Conservation (phyloP, 2,888 invertebrate species). For the Adela reaumurella region DNA sequence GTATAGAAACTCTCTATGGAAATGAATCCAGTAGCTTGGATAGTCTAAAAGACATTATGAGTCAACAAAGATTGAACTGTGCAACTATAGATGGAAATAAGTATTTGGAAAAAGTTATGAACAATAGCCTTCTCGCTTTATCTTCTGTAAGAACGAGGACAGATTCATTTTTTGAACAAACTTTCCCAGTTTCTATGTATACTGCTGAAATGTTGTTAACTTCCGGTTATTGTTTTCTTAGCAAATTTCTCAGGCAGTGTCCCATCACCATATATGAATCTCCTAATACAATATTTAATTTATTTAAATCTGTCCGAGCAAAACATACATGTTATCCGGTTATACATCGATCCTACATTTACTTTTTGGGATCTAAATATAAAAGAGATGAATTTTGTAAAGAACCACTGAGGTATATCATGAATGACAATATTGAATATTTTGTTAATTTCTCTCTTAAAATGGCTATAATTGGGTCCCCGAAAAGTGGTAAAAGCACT, state of each 20-base stretch:
- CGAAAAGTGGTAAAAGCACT: slow-evolving; percentile 60
- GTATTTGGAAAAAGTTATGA: slow-evolving; percentile 26
- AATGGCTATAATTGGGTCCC: slow-evolving; percentile 58
- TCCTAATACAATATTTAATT: slow-evolving; percentile 38
- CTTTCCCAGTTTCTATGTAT: slow-evolving; percentile 45
- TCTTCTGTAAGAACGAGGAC: slow-evolving; percentile 34
- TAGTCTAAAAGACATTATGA: slow-evolving; percentile 27
- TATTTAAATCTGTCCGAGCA: slow-evolving; percentile 39
- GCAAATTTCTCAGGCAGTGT: slow-evolving; percentile 61
- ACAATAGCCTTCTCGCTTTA: slow-evolving; percentile 23
- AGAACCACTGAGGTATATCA: slow-evolving; percentile 56
- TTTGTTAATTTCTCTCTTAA: slow-evolving; percentile 50
- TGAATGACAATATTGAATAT: slow-evolving; percentile 27
- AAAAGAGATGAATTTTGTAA: slow-evolving; percentile 45
- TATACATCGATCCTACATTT: slow-evolving; percentile 56
- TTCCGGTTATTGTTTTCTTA: slow-evolving; percentile 59
- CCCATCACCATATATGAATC: slow-evolving; percentile 59
- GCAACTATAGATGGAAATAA: slow-evolving; percentile 35
- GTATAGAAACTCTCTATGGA: slow-evolving; percentile 41
- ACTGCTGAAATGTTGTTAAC: slow-evolving; percentile 55
- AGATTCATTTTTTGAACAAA: slow-evolving; percentile 54
- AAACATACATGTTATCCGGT: slow-evolving; percentile 48
- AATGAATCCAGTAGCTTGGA: slow-evolving; percentile 39
- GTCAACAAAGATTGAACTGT: slow-evolving; percentile 41
- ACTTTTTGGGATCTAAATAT: slow-evolving; percentile 51